These are phyloP conservation scores for Leucopsar rothschildi DNA, from an alignment of 2,113 vertebrate species.

Conservation along the genomic window DNA sequence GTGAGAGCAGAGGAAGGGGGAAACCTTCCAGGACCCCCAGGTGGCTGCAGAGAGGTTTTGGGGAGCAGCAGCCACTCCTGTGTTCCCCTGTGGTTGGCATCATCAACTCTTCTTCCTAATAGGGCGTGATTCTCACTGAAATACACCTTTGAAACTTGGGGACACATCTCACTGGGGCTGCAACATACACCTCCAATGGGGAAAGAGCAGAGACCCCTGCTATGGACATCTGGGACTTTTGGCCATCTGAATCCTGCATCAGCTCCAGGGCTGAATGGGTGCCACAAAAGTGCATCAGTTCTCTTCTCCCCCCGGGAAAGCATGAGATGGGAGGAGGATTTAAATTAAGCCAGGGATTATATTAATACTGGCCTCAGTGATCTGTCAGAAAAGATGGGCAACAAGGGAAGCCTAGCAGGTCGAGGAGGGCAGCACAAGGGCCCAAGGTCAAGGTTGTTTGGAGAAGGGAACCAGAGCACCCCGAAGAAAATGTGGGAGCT, in stretches of 20 bases:
- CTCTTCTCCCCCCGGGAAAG: background rate
- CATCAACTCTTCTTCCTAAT: background rate
- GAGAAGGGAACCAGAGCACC: background rate
- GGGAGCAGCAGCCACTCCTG: background rate
- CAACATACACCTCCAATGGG: rapidly evolving
- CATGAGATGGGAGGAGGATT: background rate
- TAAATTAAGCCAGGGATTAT: conserved; percentile 18
- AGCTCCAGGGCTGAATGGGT: background rate
- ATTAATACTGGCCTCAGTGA: background rate
- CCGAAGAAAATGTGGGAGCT: rapidly evolving
- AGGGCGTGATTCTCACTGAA: background rate
- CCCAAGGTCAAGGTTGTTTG: rapidly evolving
- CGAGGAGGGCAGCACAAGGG: background rate
- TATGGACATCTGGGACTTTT: background rate
- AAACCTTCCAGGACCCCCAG: background rate
- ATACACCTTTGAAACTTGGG: background rate
- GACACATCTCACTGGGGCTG: background rate
- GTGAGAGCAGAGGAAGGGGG: background rate
- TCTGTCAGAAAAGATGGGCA: background rate
- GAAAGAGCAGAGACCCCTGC: rapidly evolving
- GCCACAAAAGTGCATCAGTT: background rate
- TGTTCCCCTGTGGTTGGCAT: rapidly evolving
- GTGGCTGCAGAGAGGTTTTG: background rate
- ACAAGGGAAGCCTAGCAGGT: rapidly evolving
- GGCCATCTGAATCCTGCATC: background rate